Conservation (phyloP, 2,888 invertebrate species). For the Erpobdella octoculata region DNA sequence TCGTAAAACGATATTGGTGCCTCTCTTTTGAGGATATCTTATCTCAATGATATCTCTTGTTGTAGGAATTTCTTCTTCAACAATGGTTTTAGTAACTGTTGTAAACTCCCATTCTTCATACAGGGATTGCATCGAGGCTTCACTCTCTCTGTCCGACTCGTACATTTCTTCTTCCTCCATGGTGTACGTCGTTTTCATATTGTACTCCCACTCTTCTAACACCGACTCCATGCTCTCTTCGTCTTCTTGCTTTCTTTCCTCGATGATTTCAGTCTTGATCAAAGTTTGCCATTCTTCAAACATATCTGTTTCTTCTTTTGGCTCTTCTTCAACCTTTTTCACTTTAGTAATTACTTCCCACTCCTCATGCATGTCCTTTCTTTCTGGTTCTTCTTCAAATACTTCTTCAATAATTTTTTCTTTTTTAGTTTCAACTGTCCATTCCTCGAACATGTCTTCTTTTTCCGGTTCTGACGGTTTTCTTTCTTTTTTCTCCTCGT, state of each 20-base stretch:
- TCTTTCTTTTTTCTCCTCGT: background rate
- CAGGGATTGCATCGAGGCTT: conserved; percentile 14
- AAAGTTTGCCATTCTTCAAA: conserved; percentile 18
- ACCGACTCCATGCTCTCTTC: background rate
- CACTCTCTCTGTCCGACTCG: conserved; percentile 22
- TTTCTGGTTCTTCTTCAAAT: background rate
- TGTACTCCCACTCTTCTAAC: conserved; percentile 13
- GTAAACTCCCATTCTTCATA: conserved; percentile 27
- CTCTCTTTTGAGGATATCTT: conserved; percentile 13
- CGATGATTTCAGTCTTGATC: background rate
- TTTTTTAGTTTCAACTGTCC: conserved; percentile 8
- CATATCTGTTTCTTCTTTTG: conserved; percentile 13
- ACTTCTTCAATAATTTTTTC: conserved; percentile 6
- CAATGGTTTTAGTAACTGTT: conserved; percentile 11
- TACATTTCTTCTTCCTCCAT: conserved; percentile 14
- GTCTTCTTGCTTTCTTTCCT: conserved; percentile 6
- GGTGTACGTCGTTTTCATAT: background rate
- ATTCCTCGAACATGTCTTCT: conserved; percentile 8
- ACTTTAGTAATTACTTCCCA: background rate
- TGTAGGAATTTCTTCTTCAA: conserved; percentile 25
- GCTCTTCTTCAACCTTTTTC: background rate
- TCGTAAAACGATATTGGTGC: conserved; percentile 1
- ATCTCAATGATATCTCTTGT: conserved; percentile 1
- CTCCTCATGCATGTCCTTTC: background rate
- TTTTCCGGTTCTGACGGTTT: background rate